Evolutionary conservation across 2,888 invertebrate species (phyloP).

Genomic region (Chymomyza caudatula): DNA sequence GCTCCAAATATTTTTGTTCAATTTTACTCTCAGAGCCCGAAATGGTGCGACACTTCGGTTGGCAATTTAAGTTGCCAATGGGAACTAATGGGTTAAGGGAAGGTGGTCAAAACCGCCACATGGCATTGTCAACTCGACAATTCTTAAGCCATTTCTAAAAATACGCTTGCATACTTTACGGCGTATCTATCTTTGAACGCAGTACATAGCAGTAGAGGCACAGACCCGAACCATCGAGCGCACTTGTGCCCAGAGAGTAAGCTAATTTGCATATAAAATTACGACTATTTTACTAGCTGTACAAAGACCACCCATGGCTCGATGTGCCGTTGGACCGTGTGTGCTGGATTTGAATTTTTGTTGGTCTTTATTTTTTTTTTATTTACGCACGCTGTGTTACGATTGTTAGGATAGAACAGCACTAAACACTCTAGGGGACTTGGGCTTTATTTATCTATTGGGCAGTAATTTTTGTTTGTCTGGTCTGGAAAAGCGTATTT

Average conservation of each 20-base stretch:
- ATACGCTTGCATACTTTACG: conserved; percentile 39
- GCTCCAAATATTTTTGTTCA: no score
- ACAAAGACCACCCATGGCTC: conserved; percentile 3
- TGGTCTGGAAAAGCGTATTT: background rate
- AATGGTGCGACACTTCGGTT: no score
- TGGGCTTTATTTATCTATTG: conserved; percentile 9
- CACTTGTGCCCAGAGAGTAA: conserved; percentile 7
- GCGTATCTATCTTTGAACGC: conserved; percentile 1
- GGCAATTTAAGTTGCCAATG: no score
- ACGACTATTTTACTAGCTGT: conserved; percentile 19
- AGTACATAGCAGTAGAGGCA: background rate
- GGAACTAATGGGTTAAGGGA: no score
- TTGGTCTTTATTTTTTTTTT: conserved; percentile 21
- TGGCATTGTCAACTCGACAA: no score
- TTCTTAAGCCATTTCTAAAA: background rate
- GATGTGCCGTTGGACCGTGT: conserved; percentile 5
- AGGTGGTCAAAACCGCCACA: no score
- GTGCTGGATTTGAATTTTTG: conserved; percentile 29
- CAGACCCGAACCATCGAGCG: background rate
- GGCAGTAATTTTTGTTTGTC: conserved; percentile 34
- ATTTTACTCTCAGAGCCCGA: no score
- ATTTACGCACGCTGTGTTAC: background rate
- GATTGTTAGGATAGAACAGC: background rate
- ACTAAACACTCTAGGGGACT: background rate
- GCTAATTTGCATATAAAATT: conserved; percentile 34